Percentiles rank a stretch among this genome's conserved stretches.
These are phyloP conservation scores for Varanus salvator DNA, from an alignment of 2,113 vertebrate species.

Conservation along the genomic window DNA sequence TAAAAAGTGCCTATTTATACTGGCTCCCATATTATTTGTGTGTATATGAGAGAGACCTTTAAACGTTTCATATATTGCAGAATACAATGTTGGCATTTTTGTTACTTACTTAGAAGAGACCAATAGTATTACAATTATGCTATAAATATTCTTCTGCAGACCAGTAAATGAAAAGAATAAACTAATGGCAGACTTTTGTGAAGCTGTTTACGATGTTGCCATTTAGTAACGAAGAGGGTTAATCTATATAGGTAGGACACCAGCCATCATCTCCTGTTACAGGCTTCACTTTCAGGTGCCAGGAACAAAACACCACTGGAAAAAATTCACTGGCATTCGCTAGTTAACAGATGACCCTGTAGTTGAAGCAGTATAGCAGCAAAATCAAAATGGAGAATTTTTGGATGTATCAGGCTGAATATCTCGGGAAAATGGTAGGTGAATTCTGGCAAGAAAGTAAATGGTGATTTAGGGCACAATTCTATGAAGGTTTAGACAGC, in stretches of 20 bases:
- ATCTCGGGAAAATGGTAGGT: constrained; percentile 79
- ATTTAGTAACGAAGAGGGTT: constrained; percentile 23
- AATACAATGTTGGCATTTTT: not conserved
- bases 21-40: not conserved
- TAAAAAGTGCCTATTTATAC: not conserved
- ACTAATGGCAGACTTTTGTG: constrained; percentile 12
- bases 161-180: not conserved
- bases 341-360: not conserved
- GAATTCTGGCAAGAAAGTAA: not conserved
- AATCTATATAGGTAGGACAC: constrained; percentile 13
- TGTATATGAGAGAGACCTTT: too few species aligned
- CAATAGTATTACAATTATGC: not conserved
- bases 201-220: constrained; percentile 5
- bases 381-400: constrained; percentile 90
- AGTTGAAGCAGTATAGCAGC: not conserved
- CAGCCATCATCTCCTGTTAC: constrained; percentile 66
- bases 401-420: constrained; percentile 89
- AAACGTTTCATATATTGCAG: not conserved
- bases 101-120: not conserved
- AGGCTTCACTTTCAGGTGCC: constrained; percentile 67
- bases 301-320: constrained; percentile 63
- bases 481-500: not conserved
- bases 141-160: constrained; percentile 43
- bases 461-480: not conserved
- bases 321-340: constrained; percentile 44